Conservation (phyloP, 2,113 vertebrate species). For the Naja naja region DNA sequence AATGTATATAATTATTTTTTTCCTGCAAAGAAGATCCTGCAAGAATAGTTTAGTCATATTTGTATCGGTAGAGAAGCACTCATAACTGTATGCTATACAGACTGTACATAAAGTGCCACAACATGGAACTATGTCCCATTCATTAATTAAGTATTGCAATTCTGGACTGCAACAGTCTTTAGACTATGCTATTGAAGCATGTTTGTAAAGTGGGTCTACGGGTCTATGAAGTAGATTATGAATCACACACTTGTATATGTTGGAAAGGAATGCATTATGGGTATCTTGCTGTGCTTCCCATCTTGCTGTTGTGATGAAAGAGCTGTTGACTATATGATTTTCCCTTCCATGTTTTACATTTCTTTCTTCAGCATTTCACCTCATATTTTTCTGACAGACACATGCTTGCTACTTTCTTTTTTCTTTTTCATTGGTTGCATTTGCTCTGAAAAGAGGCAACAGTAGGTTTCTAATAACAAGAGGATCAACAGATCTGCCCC, state of each 20-base stretch:
- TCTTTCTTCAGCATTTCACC: background rate
- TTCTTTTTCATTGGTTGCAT: background rate
- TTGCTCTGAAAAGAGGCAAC: background rate
- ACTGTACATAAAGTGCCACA: background rate
- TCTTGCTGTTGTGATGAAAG: background rate
- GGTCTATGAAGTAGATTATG: background rate
- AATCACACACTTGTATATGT: background rate
- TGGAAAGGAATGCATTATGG: background rate
- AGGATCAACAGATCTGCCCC: background rate
- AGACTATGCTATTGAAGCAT: background rate
- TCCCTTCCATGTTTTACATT: background rate
- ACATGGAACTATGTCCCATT: background rate
- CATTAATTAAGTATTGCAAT: background rate
- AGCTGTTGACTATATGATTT: background rate
- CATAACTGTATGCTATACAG: background rate
- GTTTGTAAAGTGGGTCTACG: background rate
- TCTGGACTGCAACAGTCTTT: background rate
- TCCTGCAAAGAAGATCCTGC: slow-evolving; percentile 34
- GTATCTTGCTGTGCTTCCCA: background rate
- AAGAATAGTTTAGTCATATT: slow-evolving; percentile 23
- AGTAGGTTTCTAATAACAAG: background rate
- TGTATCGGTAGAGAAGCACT: slow-evolving; percentile 7
- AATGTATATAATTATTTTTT: slow-evolving; percentile 22
- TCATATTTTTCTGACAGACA: background rate
- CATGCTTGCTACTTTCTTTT: background rate